These are phyloP conservation scores for Pachycephus smyrnensis DNA, from an alignment of 2,888 invertebrate species.

Conservation along the genomic window DNA sequence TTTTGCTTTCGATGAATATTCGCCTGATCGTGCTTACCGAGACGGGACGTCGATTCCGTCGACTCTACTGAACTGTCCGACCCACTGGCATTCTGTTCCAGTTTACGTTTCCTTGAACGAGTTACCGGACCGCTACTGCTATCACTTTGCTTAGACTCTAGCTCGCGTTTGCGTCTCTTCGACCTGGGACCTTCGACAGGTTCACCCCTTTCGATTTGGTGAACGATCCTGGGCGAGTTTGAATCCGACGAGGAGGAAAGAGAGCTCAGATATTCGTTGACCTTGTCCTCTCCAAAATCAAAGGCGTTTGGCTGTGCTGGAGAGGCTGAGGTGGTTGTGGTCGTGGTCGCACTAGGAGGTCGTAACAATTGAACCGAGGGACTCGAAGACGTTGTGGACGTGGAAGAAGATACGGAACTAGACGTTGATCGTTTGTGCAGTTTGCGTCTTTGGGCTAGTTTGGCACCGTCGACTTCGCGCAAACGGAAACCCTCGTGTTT, in stretches of 20 bases:
- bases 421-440: constrained; percentile 72
- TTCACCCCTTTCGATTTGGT: constrained; percentile 16
- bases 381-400: constrained; percentile 62
- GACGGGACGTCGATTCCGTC: constrained; percentile 27
- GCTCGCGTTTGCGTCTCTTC: constrained; percentile 44
- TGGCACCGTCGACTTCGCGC: constrained; percentile 78
- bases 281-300: constrained; percentile 68
- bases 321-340: constrained; percentile 45
- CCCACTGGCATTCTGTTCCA: constrained; percentile 40
- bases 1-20: constrained; percentile 54
- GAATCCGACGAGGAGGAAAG: constrained; percentile 66
- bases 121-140: constrained; percentile 54
- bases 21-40: constrained; percentile 35
- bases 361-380: constrained; percentile 45
- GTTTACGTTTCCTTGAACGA: constrained; percentile 57
- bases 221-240: constrained; percentile 45
- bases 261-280: constrained; percentile 69
- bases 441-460: constrained; percentile 77
- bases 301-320: constrained; percentile 63
- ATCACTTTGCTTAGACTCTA: background rate
- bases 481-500: constrained; percentile 80
- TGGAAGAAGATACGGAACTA: constrained; percentile 65
- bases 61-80: constrained; percentile 42
- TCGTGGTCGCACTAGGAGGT: constrained; percentile 44
- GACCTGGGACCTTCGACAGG: constrained; percentile 25